Evolutionary conservation across 1,140 invertebrate species (phyloP), one percentile per base, ranked within the genome.

Genomic region (Macrotrachela quadricornifera): DNA sequence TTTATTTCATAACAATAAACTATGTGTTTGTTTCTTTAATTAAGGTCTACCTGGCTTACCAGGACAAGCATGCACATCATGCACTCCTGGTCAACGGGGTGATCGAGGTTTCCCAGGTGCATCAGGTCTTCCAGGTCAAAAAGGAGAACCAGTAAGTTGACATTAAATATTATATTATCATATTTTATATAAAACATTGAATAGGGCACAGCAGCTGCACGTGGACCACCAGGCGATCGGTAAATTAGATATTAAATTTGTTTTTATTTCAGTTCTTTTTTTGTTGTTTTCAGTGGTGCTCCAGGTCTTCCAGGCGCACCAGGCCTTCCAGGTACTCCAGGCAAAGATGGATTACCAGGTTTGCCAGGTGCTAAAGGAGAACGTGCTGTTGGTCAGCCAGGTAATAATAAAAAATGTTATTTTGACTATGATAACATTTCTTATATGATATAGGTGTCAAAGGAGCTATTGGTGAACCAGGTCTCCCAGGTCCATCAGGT

Each of bases 51-150:
- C 45, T 36, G 57, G 57, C 46, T 49, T 46, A 43, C 51, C 44
- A 47, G 53, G 53, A 3, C 11, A n/a, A n/a, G 6, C 46, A 17
- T 49, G 54, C 12, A 21, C 45, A 49, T 40, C 40, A 55, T 45
- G 63, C 15, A 50, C 54, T 6, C 50, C 52, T 13, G 63, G 62
- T 37, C 12, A 40, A 17, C 48, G 40, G 11, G 57, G 57, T 38
- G 43, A 43, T 38, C 49, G 40, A 44, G 57, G 57, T 48, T 49
- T 49, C 30, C 43, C 40, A 49, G 53, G 53, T 16, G 41, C 8
- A 30, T 30, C 21, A 4, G 21, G 21, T 30, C 21, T 30, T 30
- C 21, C 21, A 30, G 21, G 21, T 30, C 21, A 30, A 8, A 30
- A 30, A 30, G 21, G 21, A 30, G 21, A 30, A 30, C 21, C 21